Conservation (phyloP, 2,113 vertebrate species). For the Haemorhous mexicanus region DNA sequence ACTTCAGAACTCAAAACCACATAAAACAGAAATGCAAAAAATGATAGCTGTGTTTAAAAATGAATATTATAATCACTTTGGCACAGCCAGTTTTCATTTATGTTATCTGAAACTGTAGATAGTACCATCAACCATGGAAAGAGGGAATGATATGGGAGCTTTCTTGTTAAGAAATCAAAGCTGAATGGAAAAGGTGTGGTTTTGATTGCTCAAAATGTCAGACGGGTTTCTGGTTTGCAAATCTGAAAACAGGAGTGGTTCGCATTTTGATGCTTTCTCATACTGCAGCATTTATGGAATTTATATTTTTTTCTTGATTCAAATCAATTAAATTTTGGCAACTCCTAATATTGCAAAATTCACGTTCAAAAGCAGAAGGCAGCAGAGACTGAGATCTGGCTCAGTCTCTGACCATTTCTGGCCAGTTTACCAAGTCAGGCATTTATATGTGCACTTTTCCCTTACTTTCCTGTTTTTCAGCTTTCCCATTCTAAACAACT, state of each 20-base stretch:
- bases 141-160: not conserved
- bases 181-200: not conserved
- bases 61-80: not conserved
- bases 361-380: not conserved
- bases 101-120: not conserved
- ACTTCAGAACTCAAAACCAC: slow-evolving; percentile 1
- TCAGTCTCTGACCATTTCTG: not conserved
- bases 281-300: not conserved
- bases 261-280: not conserved
- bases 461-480: not conserved
- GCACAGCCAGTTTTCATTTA: not conserved
- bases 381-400: not conserved
- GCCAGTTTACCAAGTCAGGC: fast-evolving
- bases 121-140: not conserved
- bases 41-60: not conserved
- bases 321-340: not conserved
- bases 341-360: not conserved
- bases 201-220: not conserved
- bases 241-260: not conserved
- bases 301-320: not conserved
- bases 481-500: not conserved
- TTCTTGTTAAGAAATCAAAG: slow-evolving; percentile 8
- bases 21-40: not conserved
- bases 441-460: not conserved
- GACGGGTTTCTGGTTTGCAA: slow-evolving; percentile 2